Evolutionary conservation across 2,797 vertebrate species (phyloP), one percentile per base, ranked within the genome.

Genomic region (Enteromius treurensis): DNA sequence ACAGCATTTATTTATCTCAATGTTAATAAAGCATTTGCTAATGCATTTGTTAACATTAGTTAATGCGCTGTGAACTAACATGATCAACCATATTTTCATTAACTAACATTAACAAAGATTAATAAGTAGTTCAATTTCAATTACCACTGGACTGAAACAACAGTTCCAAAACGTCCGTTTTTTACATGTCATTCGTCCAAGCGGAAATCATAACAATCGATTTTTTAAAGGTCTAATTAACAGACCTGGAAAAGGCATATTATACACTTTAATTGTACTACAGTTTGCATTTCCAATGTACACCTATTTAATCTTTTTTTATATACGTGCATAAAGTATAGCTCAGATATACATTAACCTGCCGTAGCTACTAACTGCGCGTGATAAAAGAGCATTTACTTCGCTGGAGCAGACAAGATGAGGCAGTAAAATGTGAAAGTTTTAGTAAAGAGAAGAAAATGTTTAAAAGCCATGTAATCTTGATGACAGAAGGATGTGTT

Each of bases 401-500:
- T 62, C 0, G 0, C 75, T 6, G 15, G 75, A 49, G 76, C 3
- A 34, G 42, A 45, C 14, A 10, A 60, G 32, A 23, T 37, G 14
- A 26, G 53, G 74, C 74, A 76, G 73, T n/a, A 62, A 45, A 32
- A 77, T 26, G 32, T 14, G 29, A 55, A 19, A 3, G n/a, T 19
- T 70, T 80, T 70, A 58, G n/a, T 40, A 13, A 69, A 78, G 60
- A 29, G 10, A 78, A 65, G 42, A 42, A 78, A 49, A 47, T 49
- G 23, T 78, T 78, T 26, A 32, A 47, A 9, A 78, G 40, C 40
- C 21, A 21, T 64, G 9, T 6, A 14, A 65, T 64, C 60, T 78
- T 34, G 60, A 78, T 78, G 77, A 65, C 60, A 67, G 60, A 51
- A 37, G 29, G 21, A 64, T 0, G 76, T 64, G 76, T 67, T 79